These are phyloP conservation scores for Vidua chalybeata DNA, from an alignment of 2,113 vertebrate genomes.

Conservation along the genomic window DNA sequence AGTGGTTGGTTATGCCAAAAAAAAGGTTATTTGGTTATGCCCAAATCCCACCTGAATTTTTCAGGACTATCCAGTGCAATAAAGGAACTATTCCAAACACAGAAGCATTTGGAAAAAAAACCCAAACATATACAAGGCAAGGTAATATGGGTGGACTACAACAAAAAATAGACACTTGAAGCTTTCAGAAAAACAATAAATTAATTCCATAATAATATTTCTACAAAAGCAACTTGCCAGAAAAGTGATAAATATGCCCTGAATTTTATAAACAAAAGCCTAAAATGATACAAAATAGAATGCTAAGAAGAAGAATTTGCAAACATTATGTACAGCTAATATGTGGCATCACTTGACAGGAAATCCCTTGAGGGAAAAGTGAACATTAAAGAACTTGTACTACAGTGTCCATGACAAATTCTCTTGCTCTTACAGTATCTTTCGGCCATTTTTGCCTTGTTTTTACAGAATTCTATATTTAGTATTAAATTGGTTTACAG, in stretches of 20 bases:
- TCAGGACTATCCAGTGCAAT: neutral
- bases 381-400: neutral
- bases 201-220: neutral
- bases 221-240: neutral
- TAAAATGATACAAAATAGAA: neutral
- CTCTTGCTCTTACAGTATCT: neutral
- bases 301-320: neutral
- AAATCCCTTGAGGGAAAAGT: neutral
- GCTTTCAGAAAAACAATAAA: neutral
- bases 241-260: neutral
- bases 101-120: neutral
- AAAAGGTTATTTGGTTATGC: neutral
- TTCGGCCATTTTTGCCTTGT: neutral
- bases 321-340: neutral
- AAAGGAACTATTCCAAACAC: neutral
- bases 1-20: neutral
- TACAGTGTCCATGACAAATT: neutral
- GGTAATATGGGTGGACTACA: neutral
- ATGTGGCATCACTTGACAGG: neutral
- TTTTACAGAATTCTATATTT: neutral
- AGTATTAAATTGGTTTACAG: neutral
- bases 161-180: neutral
- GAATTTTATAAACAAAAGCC: neutral
- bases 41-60: neutral
- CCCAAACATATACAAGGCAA: neutral